These are phyloP conservation scores for Gallirallus australis DNA, from an alignment of 2,797 vertebrate species.

Conservation along the genomic window DNA sequence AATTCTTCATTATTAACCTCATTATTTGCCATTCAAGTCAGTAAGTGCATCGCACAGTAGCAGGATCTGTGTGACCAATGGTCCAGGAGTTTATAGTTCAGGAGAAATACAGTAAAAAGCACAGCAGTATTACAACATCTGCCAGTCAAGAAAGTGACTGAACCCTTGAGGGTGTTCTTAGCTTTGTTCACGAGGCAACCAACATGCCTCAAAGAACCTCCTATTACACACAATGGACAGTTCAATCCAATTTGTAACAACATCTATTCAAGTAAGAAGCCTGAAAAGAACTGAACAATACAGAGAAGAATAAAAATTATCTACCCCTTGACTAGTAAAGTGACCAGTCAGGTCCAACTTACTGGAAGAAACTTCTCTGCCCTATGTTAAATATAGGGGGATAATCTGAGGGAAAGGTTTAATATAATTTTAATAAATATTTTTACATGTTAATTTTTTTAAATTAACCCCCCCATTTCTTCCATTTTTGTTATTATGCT, in stretches of 20 bases:
- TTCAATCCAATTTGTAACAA: not conserved
- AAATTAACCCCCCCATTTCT: not conserved
- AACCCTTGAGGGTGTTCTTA: not conserved
- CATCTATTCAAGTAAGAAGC: not conserved
- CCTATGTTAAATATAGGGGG: not conserved
- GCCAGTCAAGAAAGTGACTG: not conserved
- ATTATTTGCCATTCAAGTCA: not conserved
- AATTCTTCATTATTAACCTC: not conserved
- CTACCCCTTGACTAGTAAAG: not conserved
- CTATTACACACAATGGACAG: not conserved
- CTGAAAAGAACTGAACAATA: not conserved
- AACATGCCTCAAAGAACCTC: not conserved
- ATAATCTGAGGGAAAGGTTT: not conserved
- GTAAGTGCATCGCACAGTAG: accelerated
- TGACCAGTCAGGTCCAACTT: not conserved
- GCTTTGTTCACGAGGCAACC: not conserved
- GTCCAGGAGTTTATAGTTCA: not conserved
- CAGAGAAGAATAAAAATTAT: not conserved
- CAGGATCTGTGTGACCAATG: not conserved
- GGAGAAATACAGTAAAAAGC: not conserved
- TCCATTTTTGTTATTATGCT: not conserved
- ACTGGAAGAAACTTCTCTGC: not conserved
- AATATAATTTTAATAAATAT: accelerated
- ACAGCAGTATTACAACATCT: not conserved
- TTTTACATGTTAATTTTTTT: not conserved